Evolutionary conservation across 2,797 vertebrate genomes (phyloP).

Genomic region (Sebastes cheni): DNA sequence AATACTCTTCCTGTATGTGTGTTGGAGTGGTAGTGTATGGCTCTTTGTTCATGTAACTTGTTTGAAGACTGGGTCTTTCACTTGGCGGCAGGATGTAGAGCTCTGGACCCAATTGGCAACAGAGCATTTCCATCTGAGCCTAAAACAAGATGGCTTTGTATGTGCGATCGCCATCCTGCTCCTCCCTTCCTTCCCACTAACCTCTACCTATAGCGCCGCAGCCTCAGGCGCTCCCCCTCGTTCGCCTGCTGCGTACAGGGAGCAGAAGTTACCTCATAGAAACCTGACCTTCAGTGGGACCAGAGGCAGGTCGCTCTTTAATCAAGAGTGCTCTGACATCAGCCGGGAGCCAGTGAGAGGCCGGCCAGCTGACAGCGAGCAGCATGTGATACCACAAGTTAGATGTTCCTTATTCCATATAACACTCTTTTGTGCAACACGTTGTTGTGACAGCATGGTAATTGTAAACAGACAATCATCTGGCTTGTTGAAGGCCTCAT

Average conservation of each 20-base stretch:
- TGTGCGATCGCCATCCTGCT: slow-evolving; percentile 61
- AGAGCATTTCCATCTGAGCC: slow-evolving; percentile 77
- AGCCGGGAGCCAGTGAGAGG: slow-evolving; percentile 33
- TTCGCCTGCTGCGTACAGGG: slow-evolving; percentile 20
- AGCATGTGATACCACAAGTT: slow-evolving; percentile 45
- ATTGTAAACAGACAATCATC: slow-evolving; percentile 18
- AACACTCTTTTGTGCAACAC: not conserved
- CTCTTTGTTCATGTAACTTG: slow-evolving; percentile 75
- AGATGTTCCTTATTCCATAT: not conserved
- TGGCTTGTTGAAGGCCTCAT: slow-evolving; percentile 13
- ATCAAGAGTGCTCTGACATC: slow-evolving; percentile 49
- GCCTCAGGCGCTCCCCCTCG: slow-evolving; percentile 42
- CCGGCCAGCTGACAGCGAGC: slow-evolving; percentile 43
- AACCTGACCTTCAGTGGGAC: slow-evolving; percentile 59
- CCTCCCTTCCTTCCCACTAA: slow-evolving; percentile 67
- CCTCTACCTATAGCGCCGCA: slow-evolving; percentile 50
- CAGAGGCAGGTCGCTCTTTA: slow-evolving; percentile 39
- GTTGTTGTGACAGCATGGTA: slow-evolving; percentile 10
- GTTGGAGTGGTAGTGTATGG: slow-evolving; percentile 20
- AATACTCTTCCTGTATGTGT: slow-evolving; percentile 25
- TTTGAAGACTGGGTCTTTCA: slow-evolving; percentile 74
- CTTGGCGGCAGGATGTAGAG: slow-evolving; percentile 76
- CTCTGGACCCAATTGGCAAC: slow-evolving; percentile 75
- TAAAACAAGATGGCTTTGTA: slow-evolving; percentile 86
- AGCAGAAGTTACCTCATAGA: slow-evolving; percentile 48